phyloP scores from a whole-genome alignment of 2,888 invertebrate species.

The Catocala sponsa region DNA sequence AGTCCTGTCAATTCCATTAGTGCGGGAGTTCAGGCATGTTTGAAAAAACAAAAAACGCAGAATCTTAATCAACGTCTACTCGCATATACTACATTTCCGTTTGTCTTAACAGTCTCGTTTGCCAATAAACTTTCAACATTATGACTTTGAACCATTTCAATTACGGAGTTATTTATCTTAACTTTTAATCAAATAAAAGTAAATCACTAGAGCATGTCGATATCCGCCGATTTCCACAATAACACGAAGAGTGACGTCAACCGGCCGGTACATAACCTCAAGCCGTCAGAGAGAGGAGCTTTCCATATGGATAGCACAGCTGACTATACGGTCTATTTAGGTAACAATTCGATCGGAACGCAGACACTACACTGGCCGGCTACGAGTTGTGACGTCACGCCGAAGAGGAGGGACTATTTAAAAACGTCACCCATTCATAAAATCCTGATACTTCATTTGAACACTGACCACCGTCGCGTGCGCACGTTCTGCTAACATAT shows the following conservation, averaged over 20 bases:
- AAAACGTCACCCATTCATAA: slow-evolving; percentile 87
- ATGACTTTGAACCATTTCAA: slow-evolving; percentile 38
- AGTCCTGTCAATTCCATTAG: slow-evolving; percentile 21
- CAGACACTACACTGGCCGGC: slow-evolving; percentile 64
- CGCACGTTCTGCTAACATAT: slow-evolving; percentile 65
- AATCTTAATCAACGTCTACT: slow-evolving; percentile 20
- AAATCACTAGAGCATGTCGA: slow-evolving; percentile 14
- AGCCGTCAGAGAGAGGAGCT: slow-evolving; percentile 27
- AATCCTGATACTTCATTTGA: slow-evolving; percentile 70
- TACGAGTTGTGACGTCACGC: slow-evolving; percentile 66
- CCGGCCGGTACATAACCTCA: slow-evolving; percentile 8
- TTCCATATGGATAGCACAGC: slow-evolving; percentile 58
- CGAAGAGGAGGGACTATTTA: slow-evolving; percentile 67
- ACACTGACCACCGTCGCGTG: slow-evolving; percentile 69
- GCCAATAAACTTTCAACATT: slow-evolving; percentile 45
- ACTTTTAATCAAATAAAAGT: slow-evolving; percentile 20
- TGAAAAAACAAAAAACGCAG: slow-evolving; percentile 18
- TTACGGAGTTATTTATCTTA: slow-evolving; percentile 26
- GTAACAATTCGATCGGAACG: slow-evolving; percentile 71
- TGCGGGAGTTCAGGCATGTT: slow-evolving; percentile 1
- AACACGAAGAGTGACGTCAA: slow-evolving; percentile 26
- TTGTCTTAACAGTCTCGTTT: slow-evolving; percentile 26
- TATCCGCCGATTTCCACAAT: slow-evolving; percentile 16
- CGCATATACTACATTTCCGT: slow-evolving; percentile 38
- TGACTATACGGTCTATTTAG: slow-evolving; percentile 69